Evolutionary conservation across 2,888 invertebrate genomes (phyloP), one percentile per base, ranked within the genome.

Genomic region (Calameuta idolon): DNA sequence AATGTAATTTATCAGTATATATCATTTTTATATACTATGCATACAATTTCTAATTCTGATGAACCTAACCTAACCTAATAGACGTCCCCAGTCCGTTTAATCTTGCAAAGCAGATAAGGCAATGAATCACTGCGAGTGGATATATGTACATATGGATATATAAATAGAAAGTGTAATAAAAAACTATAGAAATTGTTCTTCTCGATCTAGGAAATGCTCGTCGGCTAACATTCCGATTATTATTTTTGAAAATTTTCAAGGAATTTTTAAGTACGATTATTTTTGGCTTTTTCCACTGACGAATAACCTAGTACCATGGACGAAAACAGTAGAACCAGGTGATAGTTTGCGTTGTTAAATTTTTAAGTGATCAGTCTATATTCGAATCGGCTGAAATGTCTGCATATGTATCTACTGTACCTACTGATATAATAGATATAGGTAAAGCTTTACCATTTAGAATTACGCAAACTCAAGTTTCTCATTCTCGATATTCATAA

Each of bases 21-120:
- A 55, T 55, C 0, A 55, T 55, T 23, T 55, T 5, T 23, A 9
- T 55, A 9, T 23, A 55, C 15, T 55, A 23, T 9, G 15, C 23
- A 55, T 23, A 55, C 2, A 23, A 15, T 23, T 55, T 55, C 9
- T 55, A 55, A 23, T 55, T 55, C 9, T 9, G 55, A 55, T 23
- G 55, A 55, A 55, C 55, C 55, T 55, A 55, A 55, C 55, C 23
- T 40, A 40, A 40, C 40, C 40, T 23, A 55, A 55, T 2, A 23
- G 55, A 55, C 55, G 5, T 23, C 1, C 23, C 5, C 9, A 55
- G 55, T 55, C 2, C 23, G 23, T 15, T 55, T 55, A 23, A 55
- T 55, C 9, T 79, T 75, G 79, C 77, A 76, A 80, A 79, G 79
- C 79, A 79, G 81, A 83, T 78, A 79, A 79, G 75, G 74, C 73